phyloP scores from a whole-genome alignment of 2,113 vertebrate species.

The Nycticryphes semicollaris region DNA sequence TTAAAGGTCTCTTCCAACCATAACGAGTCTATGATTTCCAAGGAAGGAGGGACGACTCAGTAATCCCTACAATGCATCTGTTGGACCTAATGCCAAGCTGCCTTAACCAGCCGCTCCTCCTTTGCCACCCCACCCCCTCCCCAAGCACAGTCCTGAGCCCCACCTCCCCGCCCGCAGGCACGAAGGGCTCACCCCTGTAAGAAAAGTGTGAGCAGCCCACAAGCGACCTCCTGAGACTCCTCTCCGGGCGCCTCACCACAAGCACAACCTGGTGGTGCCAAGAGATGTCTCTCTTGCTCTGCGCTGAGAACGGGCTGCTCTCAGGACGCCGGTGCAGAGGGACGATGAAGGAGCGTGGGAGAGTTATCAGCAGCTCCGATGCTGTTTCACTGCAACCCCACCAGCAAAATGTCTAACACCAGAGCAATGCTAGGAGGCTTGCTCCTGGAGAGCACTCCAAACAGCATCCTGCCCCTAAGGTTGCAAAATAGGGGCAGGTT shows the following conservation, averaged over 20 bases:
- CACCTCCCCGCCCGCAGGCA: background rate
- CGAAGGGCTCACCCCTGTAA: accelerated
- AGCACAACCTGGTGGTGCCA: background rate
- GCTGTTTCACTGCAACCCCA: background rate
- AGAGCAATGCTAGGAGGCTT: background rate
- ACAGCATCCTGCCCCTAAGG: background rate
- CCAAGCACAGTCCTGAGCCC: background rate
- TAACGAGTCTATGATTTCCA: background rate
- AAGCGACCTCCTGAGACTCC: background rate
- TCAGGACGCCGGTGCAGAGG: background rate
- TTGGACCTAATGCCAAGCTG: background rate
- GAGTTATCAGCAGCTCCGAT: background rate
- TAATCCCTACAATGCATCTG: background rate
- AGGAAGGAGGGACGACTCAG: background rate
- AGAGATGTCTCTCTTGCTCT: conserved; percentile 45
- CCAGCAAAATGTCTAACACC: background rate
- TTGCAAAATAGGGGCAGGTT: accelerated
- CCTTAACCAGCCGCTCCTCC: background rate
- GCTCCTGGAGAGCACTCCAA: accelerated
- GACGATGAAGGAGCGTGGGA: accelerated
- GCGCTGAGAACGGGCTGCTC: background rate
- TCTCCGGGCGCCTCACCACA: accelerated
- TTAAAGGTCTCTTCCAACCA: background rate
- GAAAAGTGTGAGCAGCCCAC: background rate
- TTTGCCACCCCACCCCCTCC: too few relatives aligned